Evolutionary conservation across 2,888 invertebrate species (phyloP).

Genomic region (Stenoptilia bipunctidactyla): DNA sequence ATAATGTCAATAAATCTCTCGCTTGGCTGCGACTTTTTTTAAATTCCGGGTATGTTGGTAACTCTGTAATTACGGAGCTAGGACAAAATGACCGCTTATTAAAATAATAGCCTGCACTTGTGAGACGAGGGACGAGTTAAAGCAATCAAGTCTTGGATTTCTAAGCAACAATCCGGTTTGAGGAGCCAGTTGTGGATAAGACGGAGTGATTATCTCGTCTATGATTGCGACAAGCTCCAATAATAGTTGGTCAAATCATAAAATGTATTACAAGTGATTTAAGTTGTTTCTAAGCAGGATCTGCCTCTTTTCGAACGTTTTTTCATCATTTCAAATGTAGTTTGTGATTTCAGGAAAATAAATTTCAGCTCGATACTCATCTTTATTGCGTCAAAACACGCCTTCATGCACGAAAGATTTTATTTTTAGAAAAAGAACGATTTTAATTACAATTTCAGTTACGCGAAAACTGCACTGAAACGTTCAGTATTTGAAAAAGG

Average conservation of each 20-base stretch:
- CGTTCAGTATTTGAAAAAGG: conserved; percentile 31
- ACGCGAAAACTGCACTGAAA: conserved; percentile 1
- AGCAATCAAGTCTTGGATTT: conserved; percentile 1
- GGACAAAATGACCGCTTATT: conserved; percentile 53
- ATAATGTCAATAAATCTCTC: too few relatives aligned
- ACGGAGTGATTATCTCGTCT: background rate
- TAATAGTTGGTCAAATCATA: conserved; percentile 1
- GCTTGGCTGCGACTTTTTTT: conserved; percentile 7
- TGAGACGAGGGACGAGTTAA: conserved; percentile 2
- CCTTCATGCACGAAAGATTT: too few relatives aligned
- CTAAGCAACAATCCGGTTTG: conserved; percentile 13
- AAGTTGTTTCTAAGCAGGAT: too few relatives aligned
- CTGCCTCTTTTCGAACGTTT: too few relatives aligned
- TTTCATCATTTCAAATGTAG: too few relatives aligned
- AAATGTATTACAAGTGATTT: too few relatives aligned
- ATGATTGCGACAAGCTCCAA: conserved; percentile 5
- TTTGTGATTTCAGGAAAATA: too few relatives aligned
- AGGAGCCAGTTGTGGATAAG: background rate
- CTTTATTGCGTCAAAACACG: too few relatives aligned
- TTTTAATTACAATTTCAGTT: too few relatives aligned
- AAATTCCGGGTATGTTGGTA: conserved; percentile 18
- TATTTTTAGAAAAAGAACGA: too few relatives aligned
- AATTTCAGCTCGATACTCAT: too few relatives aligned
- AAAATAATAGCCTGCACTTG: conserved; percentile 39
- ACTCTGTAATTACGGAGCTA: conserved; percentile 34